phyloP scores from a whole-genome alignment of 2,113 vertebrate species.

The Hydropotes inermis region DNA sequence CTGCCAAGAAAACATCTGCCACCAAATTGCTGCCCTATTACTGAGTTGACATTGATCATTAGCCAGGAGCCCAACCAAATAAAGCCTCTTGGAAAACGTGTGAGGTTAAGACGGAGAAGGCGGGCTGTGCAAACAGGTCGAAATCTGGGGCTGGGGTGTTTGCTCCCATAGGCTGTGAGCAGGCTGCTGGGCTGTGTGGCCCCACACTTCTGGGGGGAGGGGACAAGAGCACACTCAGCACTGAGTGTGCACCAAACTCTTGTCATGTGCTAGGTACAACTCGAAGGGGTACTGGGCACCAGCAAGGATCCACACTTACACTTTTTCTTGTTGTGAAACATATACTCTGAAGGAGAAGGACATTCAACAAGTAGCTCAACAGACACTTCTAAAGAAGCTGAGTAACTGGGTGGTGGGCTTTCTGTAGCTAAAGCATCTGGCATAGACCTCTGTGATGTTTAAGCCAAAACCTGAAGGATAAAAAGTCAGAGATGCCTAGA shows the following conservation, averaged over 20 bases:
- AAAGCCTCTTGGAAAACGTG: slow-evolving; percentile 73
- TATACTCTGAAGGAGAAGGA: neutral
- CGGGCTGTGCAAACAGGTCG: slow-evolving; percentile 55
- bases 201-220: neutral
- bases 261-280: neutral
- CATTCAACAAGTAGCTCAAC: neutral
- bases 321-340: neutral
- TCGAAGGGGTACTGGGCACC: neutral
- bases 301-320: neutral
- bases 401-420: neutral
- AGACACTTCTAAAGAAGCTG: neutral
- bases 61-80: slow-evolving; percentile 73
- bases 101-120: slow-evolving; percentile 60
- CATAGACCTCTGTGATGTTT: neutral
- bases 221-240: neutral
- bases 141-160: neutral
- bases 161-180: slow-evolving; percentile 10
- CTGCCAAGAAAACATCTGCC: slow-evolving; percentile 75
- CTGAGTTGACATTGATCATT: slow-evolving; percentile 74
- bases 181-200: slow-evolving; percentile 39
- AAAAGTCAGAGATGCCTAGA: neutral
- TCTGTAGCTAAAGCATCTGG: neutral
- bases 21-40: slow-evolving; percentile 75
- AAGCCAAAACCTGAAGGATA: neutral
- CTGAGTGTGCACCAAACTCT: neutral